Conservation (phyloP, 2,113 vertebrate species). For the Laterallus jamaicensis region DNA sequence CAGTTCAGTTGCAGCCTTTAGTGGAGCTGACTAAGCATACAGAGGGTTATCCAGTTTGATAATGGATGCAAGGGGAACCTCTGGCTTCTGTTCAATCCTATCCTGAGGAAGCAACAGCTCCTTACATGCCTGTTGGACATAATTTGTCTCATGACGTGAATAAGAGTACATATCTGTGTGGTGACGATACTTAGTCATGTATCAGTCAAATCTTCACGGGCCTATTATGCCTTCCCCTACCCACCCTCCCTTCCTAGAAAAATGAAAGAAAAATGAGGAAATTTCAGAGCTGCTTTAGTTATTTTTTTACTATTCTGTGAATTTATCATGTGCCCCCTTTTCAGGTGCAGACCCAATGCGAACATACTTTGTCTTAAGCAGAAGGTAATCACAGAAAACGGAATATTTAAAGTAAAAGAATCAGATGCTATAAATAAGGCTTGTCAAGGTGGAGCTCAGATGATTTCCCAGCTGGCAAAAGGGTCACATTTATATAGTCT, state of each 20-base stretch:
- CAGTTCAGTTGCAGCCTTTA: neutral
- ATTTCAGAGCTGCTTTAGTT: neutral
- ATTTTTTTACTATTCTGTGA: neutral
- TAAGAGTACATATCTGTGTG: neutral
- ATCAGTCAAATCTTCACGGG: neutral
- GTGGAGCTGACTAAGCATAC: neutral
- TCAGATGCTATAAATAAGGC: neutral
- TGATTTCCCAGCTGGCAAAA: neutral
- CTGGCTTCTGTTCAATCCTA: neutral
- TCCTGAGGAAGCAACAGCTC: neutral
- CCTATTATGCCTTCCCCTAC: neutral
- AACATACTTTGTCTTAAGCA: neutral
- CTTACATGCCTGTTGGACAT: neutral
- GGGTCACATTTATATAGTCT: neutral
- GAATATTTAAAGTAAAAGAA: neutral
- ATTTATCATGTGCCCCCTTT: neutral
- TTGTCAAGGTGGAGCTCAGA: neutral
- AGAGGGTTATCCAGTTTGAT: neutral
- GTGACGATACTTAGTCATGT: neutral
- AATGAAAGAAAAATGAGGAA: neutral
- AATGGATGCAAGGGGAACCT: neutral
- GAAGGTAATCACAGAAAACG: neutral
- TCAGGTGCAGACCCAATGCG: neutral
- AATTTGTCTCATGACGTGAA: neutral
- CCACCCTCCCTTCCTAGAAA: neutral